phyloP scores from a whole-genome alignment of 2,888 invertebrate species.

The Leucozona laternaria region DNA sequence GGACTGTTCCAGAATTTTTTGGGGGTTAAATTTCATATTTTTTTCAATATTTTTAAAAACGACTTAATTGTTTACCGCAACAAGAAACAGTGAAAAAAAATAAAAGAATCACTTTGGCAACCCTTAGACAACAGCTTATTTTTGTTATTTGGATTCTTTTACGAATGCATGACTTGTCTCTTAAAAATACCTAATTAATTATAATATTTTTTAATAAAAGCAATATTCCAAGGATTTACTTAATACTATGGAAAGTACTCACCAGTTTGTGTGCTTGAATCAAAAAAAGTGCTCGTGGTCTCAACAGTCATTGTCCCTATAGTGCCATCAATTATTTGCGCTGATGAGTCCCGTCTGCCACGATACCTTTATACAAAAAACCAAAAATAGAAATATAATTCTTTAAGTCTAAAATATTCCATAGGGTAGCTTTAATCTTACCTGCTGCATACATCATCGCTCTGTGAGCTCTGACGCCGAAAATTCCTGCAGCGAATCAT shows the following conservation, averaged over 20 bases:
- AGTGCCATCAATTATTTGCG: constrained; percentile 96
- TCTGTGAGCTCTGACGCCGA: constrained; percentile 94
- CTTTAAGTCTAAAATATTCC: neutral
- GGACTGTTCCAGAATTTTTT: no score
- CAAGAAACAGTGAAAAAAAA: no score
- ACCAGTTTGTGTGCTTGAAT: constrained; percentile 97
- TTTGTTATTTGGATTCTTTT: no score
- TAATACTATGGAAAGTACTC: constrained; percentile 84
- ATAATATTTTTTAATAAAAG: no score
- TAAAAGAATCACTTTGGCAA: no score
- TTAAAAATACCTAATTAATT: no score
- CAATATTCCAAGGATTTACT: neutral
- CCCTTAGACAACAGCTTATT: no score
- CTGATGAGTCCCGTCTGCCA: constrained; percentile 89
- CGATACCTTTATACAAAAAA: constrained; percentile 80
- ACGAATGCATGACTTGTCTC: neutral
- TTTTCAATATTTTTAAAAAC: no score
- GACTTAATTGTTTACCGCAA: no score
- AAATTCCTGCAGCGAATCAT: constrained; percentile 96
- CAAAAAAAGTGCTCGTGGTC: constrained; percentile 95
- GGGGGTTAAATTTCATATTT: no score
- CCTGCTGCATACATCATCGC: constrained; percentile 89
- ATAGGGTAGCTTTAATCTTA: constrained; percentile 79
- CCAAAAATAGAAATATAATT: neutral
- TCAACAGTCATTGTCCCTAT: constrained; percentile 97